Conservation (phyloP, 2,797 vertebrate genomes). For the Pseudomugil gertrudae region DNA sequence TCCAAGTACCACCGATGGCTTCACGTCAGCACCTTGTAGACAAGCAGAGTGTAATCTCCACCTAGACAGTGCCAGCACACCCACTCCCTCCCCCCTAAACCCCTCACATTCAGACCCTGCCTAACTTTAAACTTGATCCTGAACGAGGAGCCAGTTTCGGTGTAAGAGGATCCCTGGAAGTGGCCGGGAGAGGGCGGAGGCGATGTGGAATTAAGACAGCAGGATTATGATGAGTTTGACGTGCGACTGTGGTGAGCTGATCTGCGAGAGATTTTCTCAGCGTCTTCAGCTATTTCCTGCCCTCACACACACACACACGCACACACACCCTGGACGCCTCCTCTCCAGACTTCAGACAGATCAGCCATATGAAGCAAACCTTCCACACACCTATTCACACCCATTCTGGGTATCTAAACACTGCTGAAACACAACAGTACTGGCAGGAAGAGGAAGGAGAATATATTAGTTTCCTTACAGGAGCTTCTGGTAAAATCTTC, state of each 20-base stretch:
- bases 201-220: slow-evolving; percentile 50
- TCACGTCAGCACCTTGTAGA: background rate
- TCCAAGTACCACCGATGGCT: background rate
- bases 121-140: slow-evolving; percentile 22
- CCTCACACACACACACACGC: background rate
- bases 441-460: background rate
- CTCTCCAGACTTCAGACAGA: slow-evolving; percentile 10
- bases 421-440: background rate
- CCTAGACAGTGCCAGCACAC: slow-evolving; percentile 4
- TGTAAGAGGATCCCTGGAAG: slow-evolving; percentile 46
- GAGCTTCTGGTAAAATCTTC: background rate
- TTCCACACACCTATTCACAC: slow-evolving; percentile 4
- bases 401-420: slow-evolving; percentile 3
- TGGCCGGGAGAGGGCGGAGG: slow-evolving; percentile 7
- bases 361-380: background rate
- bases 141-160: slow-evolving; percentile 33
- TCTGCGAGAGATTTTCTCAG: slow-evolving; percentile 18
- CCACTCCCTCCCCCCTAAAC: background rate
- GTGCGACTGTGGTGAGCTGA: slow-evolving; percentile 40
- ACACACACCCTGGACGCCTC: no score
- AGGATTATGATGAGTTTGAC: slow-evolving; percentile 59
- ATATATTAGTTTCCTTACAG: background rate
- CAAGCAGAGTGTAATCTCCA: slow-evolving; percentile 14
- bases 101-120: background rate
- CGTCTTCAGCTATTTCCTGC: slow-evolving; percentile 28